phyloP scores from a whole-genome alignment of 2,888 invertebrate species.

The Troides aeacus region DNA sequence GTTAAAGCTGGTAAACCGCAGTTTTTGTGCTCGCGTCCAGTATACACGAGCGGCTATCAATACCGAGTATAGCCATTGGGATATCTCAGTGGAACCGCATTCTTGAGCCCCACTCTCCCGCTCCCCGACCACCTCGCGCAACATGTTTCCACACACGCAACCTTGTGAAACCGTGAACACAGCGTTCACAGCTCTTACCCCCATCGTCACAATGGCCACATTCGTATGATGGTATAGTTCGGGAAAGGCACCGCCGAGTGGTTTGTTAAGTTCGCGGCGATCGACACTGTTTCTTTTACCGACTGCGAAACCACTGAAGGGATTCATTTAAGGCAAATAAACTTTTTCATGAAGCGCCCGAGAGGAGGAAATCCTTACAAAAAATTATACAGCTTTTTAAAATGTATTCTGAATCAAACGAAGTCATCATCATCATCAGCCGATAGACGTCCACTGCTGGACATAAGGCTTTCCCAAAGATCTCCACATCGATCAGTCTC shows the following conservation, averaged over 20 bases:
- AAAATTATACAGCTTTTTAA: no score
- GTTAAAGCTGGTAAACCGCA: slow-evolving; percentile 37
- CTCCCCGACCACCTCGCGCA: slow-evolving; percentile 45
- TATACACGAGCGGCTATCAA: slow-evolving; percentile 57
- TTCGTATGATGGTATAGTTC: slow-evolving; percentile 30
- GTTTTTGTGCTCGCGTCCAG: slow-evolving; percentile 43
- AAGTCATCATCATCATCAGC: no score
- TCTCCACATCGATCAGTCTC: no score
- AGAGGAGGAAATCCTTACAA: no score
- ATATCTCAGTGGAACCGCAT: slow-evolving; percentile 74
- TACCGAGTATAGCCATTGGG: slow-evolving; percentile 62
- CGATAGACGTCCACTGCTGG: no score
- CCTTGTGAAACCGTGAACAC: slow-evolving; percentile 24
- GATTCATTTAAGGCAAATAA: slow-evolving; percentile 75
- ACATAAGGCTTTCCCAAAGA: no score
- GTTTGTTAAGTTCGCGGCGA: slow-evolving; percentile 44
- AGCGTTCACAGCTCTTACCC: slow-evolving; percentile 15
- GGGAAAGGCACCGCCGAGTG: slow-evolving; percentile 31
- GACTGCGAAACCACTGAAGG: slow-evolving; percentile 69
- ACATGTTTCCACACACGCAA: slow-evolving; percentile 46
- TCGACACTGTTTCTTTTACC: slow-evolving; percentile 65
- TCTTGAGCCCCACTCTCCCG: slow-evolving; percentile 59
- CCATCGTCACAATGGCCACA: slow-evolving; percentile 37
- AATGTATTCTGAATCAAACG: no score
- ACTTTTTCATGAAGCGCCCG: slow-evolving; percentile 35